These are phyloP conservation scores for Spea multiplicata DNA, from an alignment of 2,113 vertebrate species.

Conservation along the genomic window DNA sequence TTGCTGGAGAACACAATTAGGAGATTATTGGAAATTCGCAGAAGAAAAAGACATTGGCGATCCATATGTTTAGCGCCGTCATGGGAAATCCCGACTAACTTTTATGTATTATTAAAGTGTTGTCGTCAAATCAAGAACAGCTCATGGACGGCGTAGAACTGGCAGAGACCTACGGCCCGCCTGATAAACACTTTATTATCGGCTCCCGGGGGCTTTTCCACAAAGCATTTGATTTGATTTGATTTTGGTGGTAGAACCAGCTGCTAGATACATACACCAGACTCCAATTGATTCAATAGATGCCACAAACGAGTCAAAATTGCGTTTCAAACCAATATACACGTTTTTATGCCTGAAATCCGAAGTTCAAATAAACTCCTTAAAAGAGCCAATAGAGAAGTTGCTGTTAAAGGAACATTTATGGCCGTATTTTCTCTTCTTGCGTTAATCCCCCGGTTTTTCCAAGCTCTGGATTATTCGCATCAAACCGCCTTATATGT, in stretches of 20 bases:
- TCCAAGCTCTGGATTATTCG: too few relatives aligned
- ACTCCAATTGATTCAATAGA: slow-evolving; percentile 54
- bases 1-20: too few relatives aligned
- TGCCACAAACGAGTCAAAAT: slow-evolving; percentile 60
- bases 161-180: slow-evolving; percentile 38
- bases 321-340: slow-evolving; percentile 50
- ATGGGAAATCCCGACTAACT: slow-evolving; percentile 6
- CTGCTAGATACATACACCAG: slow-evolving; percentile 50
- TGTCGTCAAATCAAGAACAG: slow-evolving; percentile 48
- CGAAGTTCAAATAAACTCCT: slow-evolving; percentile 6
- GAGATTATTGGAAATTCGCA: too few relatives aligned
- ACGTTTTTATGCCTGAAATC: slow-evolving; percentile 49
- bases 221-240: slow-evolving; percentile 41
- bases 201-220: slow-evolving; percentile 49
- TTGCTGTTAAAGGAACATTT: too few relatives aligned
- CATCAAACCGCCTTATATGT: too few relatives aligned
- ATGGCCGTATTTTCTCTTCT: too few relatives aligned
- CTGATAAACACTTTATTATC: slow-evolving; percentile 50
- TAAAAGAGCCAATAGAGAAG: too few relatives aligned
- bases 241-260: slow-evolving; percentile 50
- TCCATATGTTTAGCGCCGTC: slow-evolving; percentile 18
- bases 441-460: too few relatives aligned
- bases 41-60: background rate
- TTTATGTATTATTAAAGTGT: slow-evolving; percentile 15
- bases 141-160: slow-evolving; percentile 49